Percentiles rank a stretch among this genome's conserved stretches.
These are phyloP conservation scores for zebrafish (Danio rerio) DNA, from an alignment of 2,113 vertebrate species.

Conservation along the genomic window GRCz12tu NC_133194.1:40918501-40919000, in stretches of 20 bases:
- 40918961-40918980: background rate
- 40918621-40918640: too few species aligned
- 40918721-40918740: background rate
- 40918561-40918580: too few species aligned
- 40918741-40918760: background rate
- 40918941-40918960: background rate
- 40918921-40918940: background rate
- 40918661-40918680: too few species aligned
- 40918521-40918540: too few species aligned
- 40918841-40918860: background rate
- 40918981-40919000: slow-evolving; percentile 14
- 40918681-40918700: too few species aligned
- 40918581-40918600: too few species aligned
- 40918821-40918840: background rate
- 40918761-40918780: background rate
- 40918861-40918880: background rate
- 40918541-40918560: too few species aligned
- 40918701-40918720: background rate
- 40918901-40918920: background rate
- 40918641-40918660: too few species aligned
- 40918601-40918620: too few species aligned
- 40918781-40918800: background rate
- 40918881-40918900: background rate
- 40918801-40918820: background rate
- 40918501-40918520: too few species aligned